phyloP scores from a whole-genome alignment of 2,797 vertebrate genomes.

The Rhinella marina region DNA sequence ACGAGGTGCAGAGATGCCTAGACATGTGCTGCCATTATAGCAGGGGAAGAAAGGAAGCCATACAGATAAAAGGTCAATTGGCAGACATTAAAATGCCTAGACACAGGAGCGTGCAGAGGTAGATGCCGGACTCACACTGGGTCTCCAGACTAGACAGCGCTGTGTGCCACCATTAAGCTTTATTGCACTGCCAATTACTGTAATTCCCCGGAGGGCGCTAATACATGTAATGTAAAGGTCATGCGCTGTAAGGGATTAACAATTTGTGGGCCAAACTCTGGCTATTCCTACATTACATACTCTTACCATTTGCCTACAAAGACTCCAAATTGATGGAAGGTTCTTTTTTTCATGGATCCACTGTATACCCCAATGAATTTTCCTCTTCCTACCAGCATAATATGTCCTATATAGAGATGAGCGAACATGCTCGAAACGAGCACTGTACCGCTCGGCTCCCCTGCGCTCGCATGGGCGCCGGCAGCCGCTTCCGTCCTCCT shows the following conservation, averaged over 20 bases:
- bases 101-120: background rate
- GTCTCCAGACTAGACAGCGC: conserved; percentile 7
- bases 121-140: conserved; percentile 21
- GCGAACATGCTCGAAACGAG: too few relatives aligned
- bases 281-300: background rate
- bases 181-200: conserved; percentile 54
- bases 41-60: background rate
- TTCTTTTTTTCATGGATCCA: too few relatives aligned
- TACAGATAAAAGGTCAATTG: conserved; percentile 48
- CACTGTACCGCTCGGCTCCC: too few relatives aligned
- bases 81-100: conserved; percentile 22
- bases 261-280: background rate
- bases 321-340: too few relatives aligned
- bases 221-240: conserved; percentile 56
- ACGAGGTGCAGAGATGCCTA: background rate
- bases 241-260: background rate
- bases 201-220: conserved; percentile 38
- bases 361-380: background rate
- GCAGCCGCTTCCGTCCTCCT: too few relatives aligned
- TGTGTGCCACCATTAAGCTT: conserved; percentile 16
- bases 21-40: background rate
- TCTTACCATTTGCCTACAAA: background rate
- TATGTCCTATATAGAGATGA: too few relatives aligned
- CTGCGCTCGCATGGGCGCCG: too few relatives aligned
- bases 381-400: background rate